Evolutionary conservation across 2,888 invertebrate species (phyloP).

Genomic region (Drosophila pseudotalamancana): DNA sequence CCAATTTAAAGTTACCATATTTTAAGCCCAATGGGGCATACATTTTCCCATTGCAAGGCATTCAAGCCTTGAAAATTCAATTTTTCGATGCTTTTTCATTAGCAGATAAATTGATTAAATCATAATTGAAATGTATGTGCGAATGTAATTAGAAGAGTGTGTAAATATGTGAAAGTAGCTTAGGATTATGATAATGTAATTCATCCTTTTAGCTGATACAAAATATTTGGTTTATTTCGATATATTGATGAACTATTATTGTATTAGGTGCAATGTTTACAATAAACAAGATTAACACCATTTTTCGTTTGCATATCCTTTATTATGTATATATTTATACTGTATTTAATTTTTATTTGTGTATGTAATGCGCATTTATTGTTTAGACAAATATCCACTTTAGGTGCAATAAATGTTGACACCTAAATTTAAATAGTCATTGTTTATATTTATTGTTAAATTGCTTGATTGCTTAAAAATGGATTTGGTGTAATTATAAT

Average conservation of each 20-base stretch:
- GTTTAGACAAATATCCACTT: too few relatives aligned
- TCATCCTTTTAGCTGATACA: conserved; percentile 5
- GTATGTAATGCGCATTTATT: too few relatives aligned
- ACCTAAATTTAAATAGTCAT: too few relatives aligned
- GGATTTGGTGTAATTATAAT: too few relatives aligned
- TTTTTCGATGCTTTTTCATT: neutral
- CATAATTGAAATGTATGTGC: conserved; percentile 2
- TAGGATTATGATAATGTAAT: neutral
- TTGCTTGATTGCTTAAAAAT: too few relatives aligned
- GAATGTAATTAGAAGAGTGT: neutral
- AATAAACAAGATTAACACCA: neutral
- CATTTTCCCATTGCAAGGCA: conserved; percentile 22
- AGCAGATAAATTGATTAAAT: conserved; percentile 12
- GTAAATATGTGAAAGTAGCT: neutral
- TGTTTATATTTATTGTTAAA: too few relatives aligned
- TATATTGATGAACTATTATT: neutral
- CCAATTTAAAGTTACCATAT: conserved; percentile 26
- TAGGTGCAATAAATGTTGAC: too few relatives aligned
- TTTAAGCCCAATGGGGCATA: conserved; percentile 11
- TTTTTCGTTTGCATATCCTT: neutral
- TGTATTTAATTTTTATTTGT: neutral
- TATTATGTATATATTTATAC: neutral
- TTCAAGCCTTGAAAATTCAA: conserved; percentile 1
- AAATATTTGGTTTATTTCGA: too few relatives aligned
- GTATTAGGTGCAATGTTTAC: neutral